Evolutionary conservation across 1,140 invertebrate genomes (phyloP), one percentile per base, ranked within the genome.

Genomic region (Belonocnema kinseyi): DNA sequence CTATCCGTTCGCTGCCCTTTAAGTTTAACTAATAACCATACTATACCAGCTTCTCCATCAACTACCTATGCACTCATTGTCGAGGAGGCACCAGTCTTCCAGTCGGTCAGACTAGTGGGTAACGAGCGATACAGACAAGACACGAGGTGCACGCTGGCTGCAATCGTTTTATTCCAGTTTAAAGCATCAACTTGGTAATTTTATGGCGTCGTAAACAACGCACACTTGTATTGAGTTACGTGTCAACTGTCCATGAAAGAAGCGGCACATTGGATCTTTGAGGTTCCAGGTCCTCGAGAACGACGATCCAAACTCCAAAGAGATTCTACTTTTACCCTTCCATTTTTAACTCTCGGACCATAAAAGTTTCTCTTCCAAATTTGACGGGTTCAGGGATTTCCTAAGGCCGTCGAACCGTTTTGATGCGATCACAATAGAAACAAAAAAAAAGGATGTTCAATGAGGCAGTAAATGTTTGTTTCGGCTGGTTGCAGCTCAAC

Each of bases 161-260:
- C 81, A 81, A 87, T 87, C 87, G 87, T 88, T 87, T 87, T 85
- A 88, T 89, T 85, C 85, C 85, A 86, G 83, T 89, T 89, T 85
- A 87, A 87, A 87, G 86, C 85, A 88, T 90, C 87, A 86, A 86
- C 85, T 86, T 82, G 80, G 86, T 90, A 89, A 89, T 89, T 90
- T 90, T 89, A 90, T 87, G 86, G 83, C 84, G 76, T 87, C 89
- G 87, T 90, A 90, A 90, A 90, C 81, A 88, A 88, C 83, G 81
- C 82, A 77, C 82, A 83, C 82, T 85, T 84, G 87, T 87, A 89
- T 87, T 84, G 86, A 88, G 87, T 90, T 90, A 90, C 87, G 88
- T 85, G 86, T 87, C 85, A 83, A 85, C 84, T 87, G 85, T 81
- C 73, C 80, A 80, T 70, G 61, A 77, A 78, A 81, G 82, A 82